Percentiles rank a stretch among this genome's conserved stretches.
These are phyloP conservation scores for Typhlichthys eigenmanni DNA, from an alignment of 2,797 vertebrate species.

Conservation along the genomic window DNA sequence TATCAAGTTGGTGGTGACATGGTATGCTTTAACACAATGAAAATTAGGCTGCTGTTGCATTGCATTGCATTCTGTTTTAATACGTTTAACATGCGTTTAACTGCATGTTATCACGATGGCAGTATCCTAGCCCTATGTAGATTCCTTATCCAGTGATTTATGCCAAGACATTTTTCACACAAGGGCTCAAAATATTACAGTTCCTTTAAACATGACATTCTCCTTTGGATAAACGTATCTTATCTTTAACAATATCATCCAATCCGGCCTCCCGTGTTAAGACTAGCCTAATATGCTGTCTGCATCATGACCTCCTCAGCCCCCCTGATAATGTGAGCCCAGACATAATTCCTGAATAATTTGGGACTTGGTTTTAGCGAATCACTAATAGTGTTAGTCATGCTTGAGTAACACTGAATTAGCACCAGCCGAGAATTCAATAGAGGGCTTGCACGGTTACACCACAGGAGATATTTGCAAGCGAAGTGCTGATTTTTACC, in stretches of 20 bases:
- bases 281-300: constrained; percentile 46
- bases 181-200: neutral
- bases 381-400: constrained; percentile 70
- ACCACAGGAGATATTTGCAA: constrained; percentile 33
- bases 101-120: too few relatives aligned
- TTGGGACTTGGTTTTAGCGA: constrained; percentile 61
- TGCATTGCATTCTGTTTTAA: too few relatives aligned
- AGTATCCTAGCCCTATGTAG: too few relatives aligned
- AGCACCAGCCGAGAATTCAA: constrained; percentile 59
- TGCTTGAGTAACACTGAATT: constrained; percentile 72
- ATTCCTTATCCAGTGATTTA: too few relatives aligned
- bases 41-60: too few relatives aligned
- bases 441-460: constrained; percentile 40
- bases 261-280: constrained; percentile 46
- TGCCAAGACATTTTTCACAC: constrained; percentile 19
- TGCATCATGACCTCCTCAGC: constrained; percentile 29
- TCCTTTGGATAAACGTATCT: constrained; percentile 42
- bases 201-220: constrained; percentile 11
- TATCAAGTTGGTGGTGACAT: too few relatives aligned
- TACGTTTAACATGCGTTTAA: too few relatives aligned
- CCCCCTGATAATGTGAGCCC: constrained; percentile 53
- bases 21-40: too few relatives aligned
- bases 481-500: constrained; percentile 66
- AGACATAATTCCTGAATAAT: constrained; percentile 69
- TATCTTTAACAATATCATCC: constrained; percentile 52